These are phyloP conservation scores for Lasiurus borealis DNA, from an alignment of 2,113 vertebrate genomes.

Conservation along the genomic window DNA sequence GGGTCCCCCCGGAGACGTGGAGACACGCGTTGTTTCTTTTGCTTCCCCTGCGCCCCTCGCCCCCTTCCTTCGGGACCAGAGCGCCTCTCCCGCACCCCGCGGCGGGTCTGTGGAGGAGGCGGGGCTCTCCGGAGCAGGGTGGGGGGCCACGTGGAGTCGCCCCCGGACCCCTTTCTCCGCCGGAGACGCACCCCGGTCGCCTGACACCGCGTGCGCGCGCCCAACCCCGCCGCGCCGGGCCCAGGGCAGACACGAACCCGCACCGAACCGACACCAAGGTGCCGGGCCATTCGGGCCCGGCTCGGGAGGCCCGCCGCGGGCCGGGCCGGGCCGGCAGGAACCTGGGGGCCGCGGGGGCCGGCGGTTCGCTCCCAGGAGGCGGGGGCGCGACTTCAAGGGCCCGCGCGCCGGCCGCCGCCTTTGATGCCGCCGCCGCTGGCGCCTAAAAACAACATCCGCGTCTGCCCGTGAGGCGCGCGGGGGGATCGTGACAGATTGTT, in stretches of 20 bases:
- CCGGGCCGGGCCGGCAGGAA: slow-evolving; percentile 89
- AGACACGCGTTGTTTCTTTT: not conserved
- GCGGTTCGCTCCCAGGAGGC: slow-evolving; percentile 92
- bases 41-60: not conserved
- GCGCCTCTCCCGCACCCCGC: fast-evolving
- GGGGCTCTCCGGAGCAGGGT: fast-evolving
- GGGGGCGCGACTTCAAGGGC: slow-evolving; percentile 93
- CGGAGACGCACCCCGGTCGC: not conserved
- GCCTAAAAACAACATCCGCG: slow-evolving; percentile 98
- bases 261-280: not conserved
- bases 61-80: not conserved
- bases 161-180: not conserved
- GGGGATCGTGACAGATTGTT: slow-evolving; percentile 98
- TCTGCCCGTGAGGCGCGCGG: slow-evolving; percentile 94
- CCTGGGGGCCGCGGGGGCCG: slow-evolving; percentile 90
- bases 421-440: slow-evolving; percentile 97
- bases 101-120: not conserved
- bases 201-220: not conserved
- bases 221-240: not conserved
- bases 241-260: not conserved
- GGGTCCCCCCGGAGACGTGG: not conserved
- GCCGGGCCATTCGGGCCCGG: slow-evolving; percentile 78
- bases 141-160: not conserved
- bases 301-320: slow-evolving; percentile 86
- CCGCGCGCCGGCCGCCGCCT: slow-evolving; percentile 90